Base-by-base conservation (phyloP, 2,113 vertebrate genomes). In the Mesocricetus auratus region DNA sequence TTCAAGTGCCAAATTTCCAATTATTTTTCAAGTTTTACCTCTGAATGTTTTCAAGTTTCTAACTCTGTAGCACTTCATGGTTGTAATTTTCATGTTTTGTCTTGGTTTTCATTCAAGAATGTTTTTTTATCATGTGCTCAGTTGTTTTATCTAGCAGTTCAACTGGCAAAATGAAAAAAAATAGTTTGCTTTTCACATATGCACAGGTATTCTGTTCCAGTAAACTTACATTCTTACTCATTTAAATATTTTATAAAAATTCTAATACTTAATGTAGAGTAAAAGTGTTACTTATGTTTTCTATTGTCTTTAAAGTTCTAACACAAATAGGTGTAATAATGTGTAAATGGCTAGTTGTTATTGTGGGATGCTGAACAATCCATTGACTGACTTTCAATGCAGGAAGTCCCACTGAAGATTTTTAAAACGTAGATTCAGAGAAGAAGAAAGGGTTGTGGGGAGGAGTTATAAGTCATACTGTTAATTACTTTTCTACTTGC, bases 291-390 rank as follows among this genome's bases (percentile, higher is more conserved):
- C 91, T 93, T 29, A 71, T 66, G 73, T 26, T 36, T 91, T 75
- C 68, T 1, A 81, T 31, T 94, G 26, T 92, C 45, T 79, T 93
- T 3, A 89, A 91, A 86, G 71, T 5, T 9, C 75, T 19, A 64
- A 60, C 75, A 29, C 87, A 92, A 88, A 81, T 86, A 33, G 15
- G 19, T 89, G n/a, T 95, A 78, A 74, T 75, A 15, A 89, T 96
- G 12, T 96, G 62, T 64, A 26, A 78, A 90, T 36, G 22, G 50
- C 62, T 26, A 50, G 9, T 94, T 96, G 13, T 73, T 69, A 97
- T 97, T 97, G 50, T 97, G 97, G 82, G 60, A 68, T 93, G 39
- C 79, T 97, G 97, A 97, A 98, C 56, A 97, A 93, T 6, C 33
- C 79, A n/a, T 93, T 95, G 96, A 96, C 95, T 97, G 94, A 92